Percentiles rank a stretch among this genome's conserved stretches.
Conservation (phyloP, 2,888 invertebrate species). For the Leucozona laternaria region DNA sequence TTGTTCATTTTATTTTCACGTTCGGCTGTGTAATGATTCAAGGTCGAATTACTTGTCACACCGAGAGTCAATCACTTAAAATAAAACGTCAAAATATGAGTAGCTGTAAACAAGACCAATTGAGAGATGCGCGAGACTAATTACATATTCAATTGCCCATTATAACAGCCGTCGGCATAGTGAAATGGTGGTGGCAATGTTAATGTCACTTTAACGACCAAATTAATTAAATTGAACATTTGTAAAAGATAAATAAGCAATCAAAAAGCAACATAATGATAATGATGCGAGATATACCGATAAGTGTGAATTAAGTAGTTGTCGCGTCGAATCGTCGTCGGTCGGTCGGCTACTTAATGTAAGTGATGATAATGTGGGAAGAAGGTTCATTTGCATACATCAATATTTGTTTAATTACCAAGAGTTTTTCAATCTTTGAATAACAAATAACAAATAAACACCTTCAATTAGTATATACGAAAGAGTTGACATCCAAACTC, state of each 20-base stretch:
- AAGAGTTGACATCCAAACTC: neutral
- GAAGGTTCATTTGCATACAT: neutral
- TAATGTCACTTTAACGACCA: slow-evolving; percentile 57
- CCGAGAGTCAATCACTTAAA: slow-evolving; percentile 33
- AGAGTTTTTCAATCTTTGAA: no score
- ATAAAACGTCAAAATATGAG: slow-evolving; percentile 23
- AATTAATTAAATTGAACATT: slow-evolving; percentile 55
- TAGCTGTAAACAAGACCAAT: neutral
- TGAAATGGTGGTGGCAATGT: neutral
- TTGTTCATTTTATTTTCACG: slow-evolving; percentile 1
- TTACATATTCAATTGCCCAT: slow-evolving; percentile 70
- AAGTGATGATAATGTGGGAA: neutral
- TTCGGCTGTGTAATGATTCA: neutral
- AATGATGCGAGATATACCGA: slow-evolving; percentile 3
- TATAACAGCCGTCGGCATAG: neutral
- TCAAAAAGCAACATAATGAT: slow-evolving; percentile 3
- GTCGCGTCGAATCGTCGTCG: neutral
- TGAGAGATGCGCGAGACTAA: slow-evolving; percentile 62
- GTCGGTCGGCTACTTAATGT: neutral
- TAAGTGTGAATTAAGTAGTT: slow-evolving; percentile 7
- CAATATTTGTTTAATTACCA: neutral
- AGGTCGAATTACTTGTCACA: slow-evolving; percentile 46
- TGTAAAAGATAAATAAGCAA: neutral
- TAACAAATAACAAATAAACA: no score
- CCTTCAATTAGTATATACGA: no score